Evolutionary conservation across 2,888 invertebrate genomes (phyloP), one percentile per base, ranked within the genome.

Genomic region (Nomada ferruginata): DNA sequence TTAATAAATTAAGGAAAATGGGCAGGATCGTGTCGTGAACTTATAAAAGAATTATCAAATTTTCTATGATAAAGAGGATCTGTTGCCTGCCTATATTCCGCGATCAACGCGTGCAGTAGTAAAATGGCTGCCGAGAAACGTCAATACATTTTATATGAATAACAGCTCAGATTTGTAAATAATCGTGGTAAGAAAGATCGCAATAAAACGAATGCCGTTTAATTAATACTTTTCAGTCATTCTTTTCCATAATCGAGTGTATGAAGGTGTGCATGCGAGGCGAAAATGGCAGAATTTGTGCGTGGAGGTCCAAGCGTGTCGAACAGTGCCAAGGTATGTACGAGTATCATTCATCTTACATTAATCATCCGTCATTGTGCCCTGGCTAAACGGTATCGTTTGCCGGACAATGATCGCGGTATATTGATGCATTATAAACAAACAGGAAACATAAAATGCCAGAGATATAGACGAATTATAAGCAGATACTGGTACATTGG

Each of bases 271-370:
- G 82, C 60, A 74, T 83, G 75, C 50, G 71, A 68, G 66, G 60
- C 29, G 61, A 68, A 89, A 89, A 94, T 94, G 94, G 94, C 94
- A 89, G 94, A 94, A 91, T 94, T 94, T 87, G 94, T 94, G 82
- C 93, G 94, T 85, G 94, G 94, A 86, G 94, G 94, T 80, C 94
- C 94, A 76, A 94, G 94, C 88, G 93, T 94, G 81, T 94, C 94
- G 70, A 94, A 94, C 87, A 92, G 93, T 89, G 92, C 93, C 71
- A 94, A 94, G 93, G 94, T 94, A 92, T 92, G 73, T 76, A 57
- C 44, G 53, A 23, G 52, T 76, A 76, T 86, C 83, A 83, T 83
- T 86, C 81, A 69, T 70, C 64, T 13, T 57, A 29, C 63, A 71
- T 81, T 82, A 82, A 61, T 82, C 77, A 70, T 73, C 52, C 65